Evolutionary conservation across 2,888 invertebrate species (phyloP).

Genomic region (Napeogenes inachia): DNA sequence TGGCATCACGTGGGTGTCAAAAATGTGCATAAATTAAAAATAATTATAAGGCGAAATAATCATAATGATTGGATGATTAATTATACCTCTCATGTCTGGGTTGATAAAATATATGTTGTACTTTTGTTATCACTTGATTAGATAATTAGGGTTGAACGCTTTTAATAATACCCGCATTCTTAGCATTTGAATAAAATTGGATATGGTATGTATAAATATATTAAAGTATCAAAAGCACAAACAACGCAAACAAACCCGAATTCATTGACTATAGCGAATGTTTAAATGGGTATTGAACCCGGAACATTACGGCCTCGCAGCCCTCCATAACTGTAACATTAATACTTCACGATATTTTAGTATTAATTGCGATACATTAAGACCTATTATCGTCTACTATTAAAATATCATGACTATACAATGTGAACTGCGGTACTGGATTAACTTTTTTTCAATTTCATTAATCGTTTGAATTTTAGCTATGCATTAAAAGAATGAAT

Average conservation of each 20-base stretch:
- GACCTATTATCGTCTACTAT: constrained; percentile 14
- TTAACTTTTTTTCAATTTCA: constrained; percentile 7
- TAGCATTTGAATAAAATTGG: not conserved
- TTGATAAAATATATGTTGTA: constrained; percentile 11
- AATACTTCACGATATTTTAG: constrained; percentile 15
- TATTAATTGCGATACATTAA: constrained; percentile 11
- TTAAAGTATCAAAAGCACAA: not conserved
- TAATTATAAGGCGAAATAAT: constrained; percentile 28
- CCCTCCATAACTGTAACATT: constrained; percentile 15
- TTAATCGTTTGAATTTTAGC: not conserved
- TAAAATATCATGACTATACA: constrained; percentile 7
- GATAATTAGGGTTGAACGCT: constrained; percentile 8
- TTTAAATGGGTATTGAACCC: constrained; percentile 31
- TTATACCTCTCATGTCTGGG: constrained; percentile 16
- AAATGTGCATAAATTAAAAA: constrained; percentile 36
- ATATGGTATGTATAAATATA: not conserved
- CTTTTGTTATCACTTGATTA: constrained; percentile 11
- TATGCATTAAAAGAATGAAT: too few relatives aligned
- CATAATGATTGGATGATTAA: constrained; percentile 19
- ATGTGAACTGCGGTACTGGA: constrained; percentile 6
- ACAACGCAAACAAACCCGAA: constrained; percentile 11
- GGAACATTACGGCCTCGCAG: constrained; percentile 26
- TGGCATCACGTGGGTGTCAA: constrained; percentile 35
- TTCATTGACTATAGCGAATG: constrained; percentile 17
- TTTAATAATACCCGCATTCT: constrained; percentile 11